A percentile compares a stretch with the other conserved stretches of the same genome.
phyloP scores from a whole-genome alignment of 2,113 vertebrate species.

The Sinocyclocheilus grahami region DNA sequence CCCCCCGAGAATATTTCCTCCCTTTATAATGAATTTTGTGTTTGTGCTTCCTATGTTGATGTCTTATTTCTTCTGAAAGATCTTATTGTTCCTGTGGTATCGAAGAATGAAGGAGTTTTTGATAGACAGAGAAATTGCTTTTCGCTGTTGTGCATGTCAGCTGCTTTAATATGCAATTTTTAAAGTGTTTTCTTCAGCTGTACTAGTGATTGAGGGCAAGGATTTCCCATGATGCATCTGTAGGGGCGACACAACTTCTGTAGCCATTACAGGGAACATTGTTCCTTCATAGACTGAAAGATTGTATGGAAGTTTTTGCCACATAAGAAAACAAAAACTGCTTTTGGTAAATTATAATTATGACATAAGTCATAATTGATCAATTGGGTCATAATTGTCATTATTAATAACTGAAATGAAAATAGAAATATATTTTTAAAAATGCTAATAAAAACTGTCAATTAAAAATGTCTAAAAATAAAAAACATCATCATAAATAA shows the following conservation, averaged over 20 bases:
- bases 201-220: neutral
- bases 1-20: neutral
- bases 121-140: slow-evolving; percentile 47
- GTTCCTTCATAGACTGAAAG: neutral
- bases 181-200: neutral
- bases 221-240: slow-evolving; percentile 13
- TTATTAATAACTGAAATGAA: neutral
- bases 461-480: too few relatives aligned
- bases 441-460: too few relatives aligned
- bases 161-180: slow-evolving; percentile 31
- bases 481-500: neutral
- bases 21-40: neutral
- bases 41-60: neutral
- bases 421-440: neutral
- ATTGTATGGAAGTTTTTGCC: neutral
- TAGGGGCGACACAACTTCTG: neutral
- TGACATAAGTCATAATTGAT: neutral
- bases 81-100: slow-evolving; percentile 36
- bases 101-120: slow-evolving; percentile 41
- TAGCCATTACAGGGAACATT: neutral
- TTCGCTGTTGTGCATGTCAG: slow-evolving; percentile 24
- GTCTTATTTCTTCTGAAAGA: slow-evolving; percentile 32
- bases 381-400: too few relatives aligned
- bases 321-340: neutral
- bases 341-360: neutral